Evolutionary conservation across 2,113 vertebrate species (phyloP).

Genomic region (Eupsittula cactorum): DNA sequence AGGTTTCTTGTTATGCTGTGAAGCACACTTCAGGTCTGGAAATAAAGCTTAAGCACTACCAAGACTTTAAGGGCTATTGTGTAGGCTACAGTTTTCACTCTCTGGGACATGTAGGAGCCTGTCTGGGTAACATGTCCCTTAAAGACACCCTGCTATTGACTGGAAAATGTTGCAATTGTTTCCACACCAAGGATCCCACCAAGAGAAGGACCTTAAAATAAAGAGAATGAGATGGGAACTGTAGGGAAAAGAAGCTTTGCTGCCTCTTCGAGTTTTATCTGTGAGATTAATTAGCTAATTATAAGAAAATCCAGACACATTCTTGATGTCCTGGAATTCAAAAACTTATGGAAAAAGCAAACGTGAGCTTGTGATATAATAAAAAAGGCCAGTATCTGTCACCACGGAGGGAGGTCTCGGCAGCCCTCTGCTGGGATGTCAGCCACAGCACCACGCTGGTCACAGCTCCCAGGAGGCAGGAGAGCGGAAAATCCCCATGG

Average conservation of each 20-base stretch:
- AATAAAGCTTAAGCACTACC: neutral
- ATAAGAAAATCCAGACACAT: neutral
- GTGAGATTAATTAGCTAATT: neutral
- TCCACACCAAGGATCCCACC: neutral
- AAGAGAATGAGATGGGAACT: neutral
- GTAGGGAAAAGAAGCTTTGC: neutral
- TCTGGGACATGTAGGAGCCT: neutral
- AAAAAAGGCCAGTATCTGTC: neutral
- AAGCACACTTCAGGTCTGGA: neutral
- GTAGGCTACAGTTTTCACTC: neutral
- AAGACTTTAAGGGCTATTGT: neutral
- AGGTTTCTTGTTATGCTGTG: neutral
- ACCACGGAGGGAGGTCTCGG: neutral
- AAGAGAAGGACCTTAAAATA: neutral
- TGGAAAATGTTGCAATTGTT: neutral
- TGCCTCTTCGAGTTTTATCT: neutral
- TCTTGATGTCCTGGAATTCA: neutral
- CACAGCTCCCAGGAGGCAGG: neutral
- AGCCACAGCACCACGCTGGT: neutral
- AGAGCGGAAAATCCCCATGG: neutral
- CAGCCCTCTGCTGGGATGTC: neutral
- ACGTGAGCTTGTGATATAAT: accelerated
- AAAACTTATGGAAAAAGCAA: neutral
- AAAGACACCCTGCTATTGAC: neutral
- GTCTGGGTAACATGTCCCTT: neutral